Conservation (phyloP, 2,113 vertebrate genomes). For the Nestor notabilis region DNA sequence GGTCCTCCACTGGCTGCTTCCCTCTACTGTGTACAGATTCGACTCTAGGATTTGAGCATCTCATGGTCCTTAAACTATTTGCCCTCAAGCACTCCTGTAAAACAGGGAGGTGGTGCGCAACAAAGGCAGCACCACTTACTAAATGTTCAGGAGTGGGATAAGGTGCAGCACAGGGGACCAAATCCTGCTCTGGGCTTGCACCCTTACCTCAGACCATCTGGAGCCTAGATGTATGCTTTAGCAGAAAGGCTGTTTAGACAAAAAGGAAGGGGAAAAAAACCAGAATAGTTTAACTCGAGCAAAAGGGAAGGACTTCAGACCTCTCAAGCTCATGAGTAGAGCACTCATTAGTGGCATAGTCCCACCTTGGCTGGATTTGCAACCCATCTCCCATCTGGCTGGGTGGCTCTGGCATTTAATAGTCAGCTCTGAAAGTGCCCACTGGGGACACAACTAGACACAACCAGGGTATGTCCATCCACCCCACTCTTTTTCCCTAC, state of each 20-base stretch:
- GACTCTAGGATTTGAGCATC: neutral
- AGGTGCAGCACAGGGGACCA: rapidly evolving
- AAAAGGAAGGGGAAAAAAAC: neutral
- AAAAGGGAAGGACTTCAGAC: neutral
- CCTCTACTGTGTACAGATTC: neutral
- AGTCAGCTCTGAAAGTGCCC: rapidly evolving
- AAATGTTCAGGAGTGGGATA: neutral
- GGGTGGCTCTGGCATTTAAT: neutral
- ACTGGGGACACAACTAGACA: neutral
- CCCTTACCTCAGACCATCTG: neutral
- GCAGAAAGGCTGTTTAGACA: neutral
- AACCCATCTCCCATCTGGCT: neutral
- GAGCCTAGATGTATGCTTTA: neutral
- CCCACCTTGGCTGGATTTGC: neutral
- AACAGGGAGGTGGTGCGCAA: neutral
- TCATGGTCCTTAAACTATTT: neutral
- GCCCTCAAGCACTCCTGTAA: neutral
- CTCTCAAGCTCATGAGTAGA: neutral
- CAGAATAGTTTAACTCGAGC: neutral
- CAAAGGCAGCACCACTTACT: neutral
- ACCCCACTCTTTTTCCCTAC: neutral
- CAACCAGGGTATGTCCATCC: neutral
- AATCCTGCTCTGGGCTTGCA: neutral
- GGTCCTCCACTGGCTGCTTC: neutral
- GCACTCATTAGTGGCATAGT: neutral